These are phyloP conservation scores for Cremastobaeus sp. DNA, from an alignment of 2,888 invertebrate species.

Conservation along the genomic window DNA sequence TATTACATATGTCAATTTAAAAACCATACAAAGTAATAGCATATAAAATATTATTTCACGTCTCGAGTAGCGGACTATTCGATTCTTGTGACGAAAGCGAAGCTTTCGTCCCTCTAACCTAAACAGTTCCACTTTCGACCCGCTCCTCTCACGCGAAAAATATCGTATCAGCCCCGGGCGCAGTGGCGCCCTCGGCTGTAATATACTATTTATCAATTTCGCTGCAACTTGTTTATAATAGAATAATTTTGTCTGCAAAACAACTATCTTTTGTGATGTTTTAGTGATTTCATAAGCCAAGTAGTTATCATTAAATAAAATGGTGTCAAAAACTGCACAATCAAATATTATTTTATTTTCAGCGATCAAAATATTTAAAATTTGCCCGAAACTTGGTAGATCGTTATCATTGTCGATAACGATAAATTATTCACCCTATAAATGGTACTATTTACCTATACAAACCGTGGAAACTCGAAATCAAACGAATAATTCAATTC, in stretches of 20 bases:
- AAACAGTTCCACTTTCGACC: too few species aligned
- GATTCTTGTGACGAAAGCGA: too few species aligned
- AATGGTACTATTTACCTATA: slow-evolving; percentile 14
- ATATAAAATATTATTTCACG: too few species aligned
- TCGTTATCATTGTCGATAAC: slow-evolving; percentile 12
- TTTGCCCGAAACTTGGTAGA: slow-evolving; percentile 12
- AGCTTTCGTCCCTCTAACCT: too few species aligned
- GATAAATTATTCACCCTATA: slow-evolving; percentile 6
- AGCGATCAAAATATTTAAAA: slow-evolving; percentile 15
- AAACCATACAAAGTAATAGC: too few species aligned
- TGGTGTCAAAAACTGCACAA: slow-evolving; percentile 12
- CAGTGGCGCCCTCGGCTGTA: too few species aligned
- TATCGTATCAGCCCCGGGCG: too few species aligned
- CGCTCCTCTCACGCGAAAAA: too few species aligned
- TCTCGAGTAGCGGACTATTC: too few species aligned
- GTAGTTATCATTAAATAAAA: neutral
- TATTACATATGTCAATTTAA: too few species aligned
- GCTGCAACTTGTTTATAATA: neutral
- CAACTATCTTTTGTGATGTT: neutral
- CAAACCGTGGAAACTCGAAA: neutral
- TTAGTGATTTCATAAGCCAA: neutral
- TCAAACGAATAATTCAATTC: slow-evolving; percentile 3
- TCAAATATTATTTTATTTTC: slow-evolving; percentile 6
- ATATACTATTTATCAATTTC: neutral
- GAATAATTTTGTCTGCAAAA: neutral